These are phyloP conservation scores for Gallinago media DNA, from an alignment of 2,113 vertebrate genomes.

Conservation along the genomic window DNA sequence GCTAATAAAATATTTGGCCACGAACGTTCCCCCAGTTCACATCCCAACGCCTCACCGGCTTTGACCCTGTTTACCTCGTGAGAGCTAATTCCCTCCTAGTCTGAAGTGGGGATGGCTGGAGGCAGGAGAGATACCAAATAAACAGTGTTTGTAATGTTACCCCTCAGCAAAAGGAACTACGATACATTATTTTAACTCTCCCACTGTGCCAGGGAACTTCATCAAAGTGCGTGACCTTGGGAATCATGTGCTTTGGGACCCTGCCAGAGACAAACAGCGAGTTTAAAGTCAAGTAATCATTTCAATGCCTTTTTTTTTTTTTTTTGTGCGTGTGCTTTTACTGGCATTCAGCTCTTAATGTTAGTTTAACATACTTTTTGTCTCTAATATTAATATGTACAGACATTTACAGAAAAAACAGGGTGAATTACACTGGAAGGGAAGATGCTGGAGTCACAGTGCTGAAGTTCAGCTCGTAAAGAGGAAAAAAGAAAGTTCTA, in stretches of 20 bases:
- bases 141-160: neutral
- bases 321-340: neutral
- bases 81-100: neutral
- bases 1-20: conserved; percentile 12
- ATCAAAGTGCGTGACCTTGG: conserved; percentile 29
- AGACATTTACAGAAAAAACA: conserved; percentile 37
- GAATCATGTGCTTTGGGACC: conserved; percentile 11
- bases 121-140: conserved; percentile 25
- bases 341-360: neutral
- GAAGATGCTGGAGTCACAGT: neutral
- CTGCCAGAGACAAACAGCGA: neutral
- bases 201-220: conserved; percentile 54
- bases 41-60: neutral
- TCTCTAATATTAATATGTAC: neutral
- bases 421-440: too few relatives aligned
- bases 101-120: conserved; percentile 18
- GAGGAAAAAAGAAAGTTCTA: neutral
- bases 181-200: conserved; percentile 27
- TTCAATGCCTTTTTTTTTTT: neutral
- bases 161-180: neutral
- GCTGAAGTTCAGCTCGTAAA: neutral
- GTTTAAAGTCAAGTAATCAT: neutral
- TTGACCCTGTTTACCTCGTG: neutral
- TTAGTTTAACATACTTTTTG: conserved; percentile 14
- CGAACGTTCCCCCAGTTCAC: neutral